Base-by-base conservation (phyloP, 2,888 invertebrate species). In the Ectemnius continuus region DNA sequence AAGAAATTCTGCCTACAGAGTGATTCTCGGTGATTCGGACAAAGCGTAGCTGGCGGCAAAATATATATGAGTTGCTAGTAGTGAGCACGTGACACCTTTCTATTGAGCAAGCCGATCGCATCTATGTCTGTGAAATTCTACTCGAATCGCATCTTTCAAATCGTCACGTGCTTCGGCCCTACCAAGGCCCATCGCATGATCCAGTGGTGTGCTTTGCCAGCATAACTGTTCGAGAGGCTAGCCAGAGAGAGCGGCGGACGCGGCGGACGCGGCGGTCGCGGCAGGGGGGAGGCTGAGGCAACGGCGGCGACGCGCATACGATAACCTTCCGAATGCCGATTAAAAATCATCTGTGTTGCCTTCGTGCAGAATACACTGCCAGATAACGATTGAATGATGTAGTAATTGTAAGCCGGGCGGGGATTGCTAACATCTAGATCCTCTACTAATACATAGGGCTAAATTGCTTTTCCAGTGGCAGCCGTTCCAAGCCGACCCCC, bases 311-410 rank as follows among this genome's bases (percentile, higher is more conserved):
- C 45, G 4, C 28, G 4, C 28, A 58, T 11, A 26, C 20, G 73
- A 73, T 73, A 76, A 73, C 76, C 73, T 76, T 67, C 64, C 16
- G 3, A 46, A 16, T 13, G 20, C 16, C 56, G 60, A 47, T 66
- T 23, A 45, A 52, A 3, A 14, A 56, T 16, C 14, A 59, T 23
- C 23, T 23, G 23, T 3, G 3, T 23, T 23, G 23, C 23, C 3
- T 36, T 36, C 8, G 11, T 36, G 36, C 36, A 36, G 2, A 8
- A 8, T 36, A 36, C 4, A 36, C 36, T 36, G 36, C 16, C 26
- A 60, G 36, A 72, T 56, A 45, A 6, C 14, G 2, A 20, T 23
- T 47, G 23, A 16, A 26, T 23, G 2, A 20, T 11, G 20, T 46
- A 36, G 5, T 36, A 8, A 8, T 6, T 11, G 8, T 11, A 6